Base-by-base conservation (phyloP, 2,797 vertebrate species). In the Mormyrus proboscirostris region DNA sequence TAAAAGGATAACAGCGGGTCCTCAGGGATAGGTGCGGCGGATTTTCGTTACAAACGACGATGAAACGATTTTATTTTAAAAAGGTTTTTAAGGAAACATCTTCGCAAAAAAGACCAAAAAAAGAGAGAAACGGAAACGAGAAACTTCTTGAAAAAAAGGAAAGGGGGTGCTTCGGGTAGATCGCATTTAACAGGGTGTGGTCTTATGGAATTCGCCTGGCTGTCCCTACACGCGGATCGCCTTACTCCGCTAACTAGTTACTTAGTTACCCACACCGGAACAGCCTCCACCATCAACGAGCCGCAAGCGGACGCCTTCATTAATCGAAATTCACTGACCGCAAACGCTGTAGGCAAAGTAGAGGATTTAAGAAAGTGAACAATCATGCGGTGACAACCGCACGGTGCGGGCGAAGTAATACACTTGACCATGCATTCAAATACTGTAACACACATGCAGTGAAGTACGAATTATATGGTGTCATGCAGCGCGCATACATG, bases 131-230 rank as follows among this genome's bases (percentile, higher is more conserved):
- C 90, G 38, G 55, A 87, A 91, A 90, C 90, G 89, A 87, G 90
- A 90, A 90, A 92, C 90, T 89, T 90, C 22, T 73, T 22, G 69
- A 44, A 41, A n/a, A 86, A 4, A 44, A 86, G 73, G 91, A n/a
- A 65, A 85, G 91, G 91, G 93, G 94, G 92, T 92, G 93, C 93
- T 94, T 95, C 92, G 92, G 7, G 16, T 19, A 95, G 95, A 95
- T 94, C 94, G 94, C 94, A 94, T 93, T 94, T 92, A 92, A 93
- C 94, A 95, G 96, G 96, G 96, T 96, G 96, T 95, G 96, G 96
- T 94, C 93, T 94, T 93, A 87, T 94, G 94, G 95, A 96, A 96
- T 95, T 94, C 93, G 93, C 92, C 93, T 55, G 88, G 79, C 76
- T 69, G 90, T 62, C 62, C 73, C 76, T 84, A 89, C 82, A 88